Evolutionary conservation across 2,888 invertebrate genomes (phyloP).

Genomic region (Polyommatus iphigenia): DNA sequence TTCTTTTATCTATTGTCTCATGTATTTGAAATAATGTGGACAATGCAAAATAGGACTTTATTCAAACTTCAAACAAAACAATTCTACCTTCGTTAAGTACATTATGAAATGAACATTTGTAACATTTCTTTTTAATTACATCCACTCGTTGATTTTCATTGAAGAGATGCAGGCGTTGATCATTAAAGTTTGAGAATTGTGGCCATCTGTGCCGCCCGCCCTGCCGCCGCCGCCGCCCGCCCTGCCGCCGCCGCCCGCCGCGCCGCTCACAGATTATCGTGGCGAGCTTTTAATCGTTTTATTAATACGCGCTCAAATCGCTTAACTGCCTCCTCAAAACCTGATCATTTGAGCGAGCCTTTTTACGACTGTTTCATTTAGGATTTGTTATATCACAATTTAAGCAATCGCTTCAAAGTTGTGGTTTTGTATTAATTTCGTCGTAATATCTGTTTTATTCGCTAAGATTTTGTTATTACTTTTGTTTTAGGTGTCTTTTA

Average conservation of each 20-base stretch:
- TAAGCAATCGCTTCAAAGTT: not conserved
- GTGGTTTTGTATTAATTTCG: not conserved
- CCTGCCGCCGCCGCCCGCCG: constrained; percentile 66
- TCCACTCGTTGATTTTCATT: constrained; percentile 56
- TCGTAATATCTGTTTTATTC: not conserved
- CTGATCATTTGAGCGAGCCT: constrained; percentile 46
- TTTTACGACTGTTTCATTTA: constrained; percentile 30
- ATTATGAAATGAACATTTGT: constrained; percentile 1
- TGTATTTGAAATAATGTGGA: not conserved
- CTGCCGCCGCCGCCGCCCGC: constrained; percentile 67
- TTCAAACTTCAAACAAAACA: not conserved
- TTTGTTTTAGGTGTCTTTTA: not conserved
- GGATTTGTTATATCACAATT: constrained; percentile 33
- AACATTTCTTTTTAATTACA: constrained; percentile 12
- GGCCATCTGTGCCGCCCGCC: constrained; percentile 74
- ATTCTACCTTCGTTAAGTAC: not conserved
- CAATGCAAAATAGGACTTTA: not conserved
- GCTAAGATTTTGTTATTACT: not conserved
- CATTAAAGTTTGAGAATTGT: constrained; percentile 77
- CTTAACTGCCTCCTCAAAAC: constrained; percentile 66
- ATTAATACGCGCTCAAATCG: constrained; percentile 79
- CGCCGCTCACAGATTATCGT: constrained; percentile 76
- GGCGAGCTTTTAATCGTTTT: constrained; percentile 79
- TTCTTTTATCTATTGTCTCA: not conserved
- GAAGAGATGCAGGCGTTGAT: constrained; percentile 65